These are phyloP conservation scores for Zaprionus nigranus DNA, from an alignment of 1,140 invertebrate species.

Conservation along the genomic window DNA sequence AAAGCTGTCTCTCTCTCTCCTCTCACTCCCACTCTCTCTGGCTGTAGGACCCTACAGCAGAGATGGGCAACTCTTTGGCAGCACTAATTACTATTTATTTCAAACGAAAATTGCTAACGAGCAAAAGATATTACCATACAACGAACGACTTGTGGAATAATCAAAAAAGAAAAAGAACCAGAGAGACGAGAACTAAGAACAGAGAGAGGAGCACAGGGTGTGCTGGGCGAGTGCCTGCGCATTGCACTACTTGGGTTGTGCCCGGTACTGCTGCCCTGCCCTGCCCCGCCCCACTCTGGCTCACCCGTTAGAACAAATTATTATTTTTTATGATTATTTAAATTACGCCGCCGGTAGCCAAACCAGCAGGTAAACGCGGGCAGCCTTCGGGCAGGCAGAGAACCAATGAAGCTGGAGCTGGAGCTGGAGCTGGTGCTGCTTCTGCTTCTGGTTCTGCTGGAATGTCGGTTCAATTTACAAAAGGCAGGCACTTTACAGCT, in stretches of 20 bases:
- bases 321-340: slow-evolving; percentile 83
- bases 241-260: slow-evolving; percentile 5
- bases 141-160: slow-evolving; percentile 52
- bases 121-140: slow-evolving; percentile 76
- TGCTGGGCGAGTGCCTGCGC: not conserved
- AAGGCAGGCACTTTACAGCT: slow-evolving; percentile 72
- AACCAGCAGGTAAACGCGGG: slow-evolving; percentile 24
- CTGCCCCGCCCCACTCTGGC: not conserved
- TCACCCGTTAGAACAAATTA: slow-evolving; percentile 70
- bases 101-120: slow-evolving; percentile 82
- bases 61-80: slow-evolving; percentile 64
- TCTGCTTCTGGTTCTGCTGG: slow-evolving; percentile 41
- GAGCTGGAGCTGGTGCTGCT: not conserved
- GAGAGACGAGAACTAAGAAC: not conserved
- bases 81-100: slow-evolving; percentile 82
- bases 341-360: slow-evolving; percentile 66
- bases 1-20: slow-evolving; percentile 17
- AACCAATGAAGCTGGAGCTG: slow-evolving; percentile 1
- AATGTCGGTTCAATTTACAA: slow-evolving; percentile 77
- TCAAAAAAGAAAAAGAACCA: slow-evolving; percentile 47
- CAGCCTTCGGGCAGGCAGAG: slow-evolving; percentile 20
- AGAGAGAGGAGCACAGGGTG: not conserved
- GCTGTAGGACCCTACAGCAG: slow-evolving; percentile 8
- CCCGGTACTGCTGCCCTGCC: not conserved
- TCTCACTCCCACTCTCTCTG: slow-evolving; percentile 16